Percentiles rank a stretch among this genome's conserved stretches.
These are phyloP conservation scores for Chrysopa pallens DNA, from an alignment of 1,140 invertebrate species.

Conservation along the genomic window DNA sequence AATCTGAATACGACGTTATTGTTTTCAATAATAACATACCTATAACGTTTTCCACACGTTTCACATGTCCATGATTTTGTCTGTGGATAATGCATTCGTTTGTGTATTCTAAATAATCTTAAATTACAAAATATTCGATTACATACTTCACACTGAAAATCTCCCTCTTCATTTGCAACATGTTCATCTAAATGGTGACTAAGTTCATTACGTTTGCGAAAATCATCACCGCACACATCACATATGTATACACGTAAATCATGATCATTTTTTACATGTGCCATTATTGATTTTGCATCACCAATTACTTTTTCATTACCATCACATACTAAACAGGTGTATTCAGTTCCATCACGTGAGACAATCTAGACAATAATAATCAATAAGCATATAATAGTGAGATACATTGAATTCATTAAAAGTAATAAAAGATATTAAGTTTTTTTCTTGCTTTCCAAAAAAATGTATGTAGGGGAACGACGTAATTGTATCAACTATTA, in stretches of 20 bases:
- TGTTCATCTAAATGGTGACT: slow-evolving; percentile 46
- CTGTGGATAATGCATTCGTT: slow-evolving; percentile 38
- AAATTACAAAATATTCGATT: slow-evolving; percentile 41
- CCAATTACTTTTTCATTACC: slow-evolving; percentile 25
- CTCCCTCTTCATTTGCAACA: slow-evolving; percentile 32
- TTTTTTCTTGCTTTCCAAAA: slow-evolving; percentile 6
- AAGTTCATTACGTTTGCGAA: slow-evolving; percentile 39
- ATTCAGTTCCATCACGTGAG: slow-evolving; percentile 27
- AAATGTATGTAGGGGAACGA: no score
- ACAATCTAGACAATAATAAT: slow-evolving; percentile 23
- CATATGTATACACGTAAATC: slow-evolving; percentile 48
- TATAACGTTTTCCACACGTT: slow-evolving; percentile 41
- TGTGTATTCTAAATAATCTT: slow-evolving; percentile 39
- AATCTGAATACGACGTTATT: not conserved
- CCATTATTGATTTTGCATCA: slow-evolving; percentile 35
- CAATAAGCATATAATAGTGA: slow-evolving; percentile 1
- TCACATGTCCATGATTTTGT: slow-evolving; percentile 42
- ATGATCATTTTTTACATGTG: slow-evolving; percentile 39
- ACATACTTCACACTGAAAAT: slow-evolving; percentile 46
- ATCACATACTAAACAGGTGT: slow-evolving; percentile 38
- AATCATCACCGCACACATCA: slow-evolving; percentile 44
- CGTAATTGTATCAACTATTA: no score
- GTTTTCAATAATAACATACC: slow-evolving; percentile 15
- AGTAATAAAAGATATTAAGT: slow-evolving; percentile 5
- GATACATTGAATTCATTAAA: slow-evolving; percentile 4